Conservation (phyloP, 2,797 vertebrate species). For the Silurus aristotelis region DNA sequence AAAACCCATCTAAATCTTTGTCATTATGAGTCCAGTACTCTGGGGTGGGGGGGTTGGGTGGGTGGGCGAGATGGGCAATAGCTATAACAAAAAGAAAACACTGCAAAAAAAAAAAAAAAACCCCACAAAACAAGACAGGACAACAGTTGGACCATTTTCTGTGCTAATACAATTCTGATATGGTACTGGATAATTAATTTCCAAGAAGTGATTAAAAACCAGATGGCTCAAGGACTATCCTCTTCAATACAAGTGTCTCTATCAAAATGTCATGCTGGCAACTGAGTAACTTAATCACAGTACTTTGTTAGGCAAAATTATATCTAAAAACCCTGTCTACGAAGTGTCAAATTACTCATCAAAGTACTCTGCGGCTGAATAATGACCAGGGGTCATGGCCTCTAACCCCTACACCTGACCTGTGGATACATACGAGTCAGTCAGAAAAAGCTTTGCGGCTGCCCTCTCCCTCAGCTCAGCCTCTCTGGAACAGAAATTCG, state of each 20-base stretch:
- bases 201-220: slow-evolving; percentile 51
- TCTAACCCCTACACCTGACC: slow-evolving; percentile 77
- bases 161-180: slow-evolving; percentile 10
- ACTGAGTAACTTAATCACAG: slow-evolving; percentile 72
- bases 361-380: slow-evolving; percentile 76
- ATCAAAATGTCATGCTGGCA: slow-evolving; percentile 69
- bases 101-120: neutral
- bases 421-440: slow-evolving; percentile 74
- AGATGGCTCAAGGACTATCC: slow-evolving; percentile 56
- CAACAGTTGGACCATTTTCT: slow-evolving; percentile 1
- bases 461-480: slow-evolving; percentile 65
- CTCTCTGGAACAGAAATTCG: slow-evolving; percentile 74
- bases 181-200: slow-evolving; percentile 33
- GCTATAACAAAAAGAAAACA: neutral
- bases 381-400: slow-evolving; percentile 77
- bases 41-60: too few species aligned
- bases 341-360: slow-evolving; percentile 82
- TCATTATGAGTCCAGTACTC: neutral
- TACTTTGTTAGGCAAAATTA: slow-evolving; percentile 74
- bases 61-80: neutral
- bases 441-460: slow-evolving; percentile 62
- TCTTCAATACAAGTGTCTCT: slow-evolving; percentile 56
- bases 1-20: too few species aligned
- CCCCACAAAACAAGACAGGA: neutral
- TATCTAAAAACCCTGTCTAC: slow-evolving; percentile 70